phyloP scores from a whole-genome alignment of 2,888 invertebrate genomes.

The Ferrisia virgata region DNA sequence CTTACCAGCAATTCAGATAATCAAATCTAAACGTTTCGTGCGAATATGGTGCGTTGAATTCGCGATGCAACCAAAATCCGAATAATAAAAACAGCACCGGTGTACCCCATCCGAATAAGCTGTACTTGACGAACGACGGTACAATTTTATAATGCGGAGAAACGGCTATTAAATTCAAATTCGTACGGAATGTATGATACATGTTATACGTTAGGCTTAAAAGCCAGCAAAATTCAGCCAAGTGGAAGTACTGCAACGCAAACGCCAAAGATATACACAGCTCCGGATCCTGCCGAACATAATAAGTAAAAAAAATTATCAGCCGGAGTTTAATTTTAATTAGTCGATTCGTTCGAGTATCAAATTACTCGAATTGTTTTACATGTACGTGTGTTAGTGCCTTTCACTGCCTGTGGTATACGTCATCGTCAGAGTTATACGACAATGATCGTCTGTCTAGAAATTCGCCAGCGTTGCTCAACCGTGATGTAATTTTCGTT shows the following conservation, averaged over 20 bases:
- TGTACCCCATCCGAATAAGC: slow-evolving; percentile 65
- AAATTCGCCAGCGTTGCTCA: neutral
- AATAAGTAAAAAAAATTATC: neutral
- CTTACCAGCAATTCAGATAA: slow-evolving; percentile 37
- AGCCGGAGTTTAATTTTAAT: slow-evolving; percentile 2
- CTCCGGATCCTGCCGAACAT: slow-evolving; percentile 59
- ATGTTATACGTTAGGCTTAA: slow-evolving; percentile 66
- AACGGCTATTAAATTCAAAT: slow-evolving; percentile 55
- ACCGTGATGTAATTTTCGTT: neutral
- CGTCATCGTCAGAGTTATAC: neutral
- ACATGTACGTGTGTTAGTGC: neutral
- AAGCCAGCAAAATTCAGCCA: slow-evolving; percentile 67
- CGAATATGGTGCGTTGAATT: slow-evolving; percentile 32
- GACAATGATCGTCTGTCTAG: neutral
- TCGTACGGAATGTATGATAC: slow-evolving; percentile 55
- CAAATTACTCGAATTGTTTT: slow-evolving; percentile 4
- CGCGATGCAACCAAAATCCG: slow-evolving; percentile 50
- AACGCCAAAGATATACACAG: slow-evolving; percentile 62
- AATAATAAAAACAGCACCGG: slow-evolving; percentile 60
- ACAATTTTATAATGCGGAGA: slow-evolving; percentile 56
- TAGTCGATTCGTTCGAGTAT: slow-evolving; percentile 7
- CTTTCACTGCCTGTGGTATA: neutral
- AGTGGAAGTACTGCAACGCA: slow-evolving; percentile 63
- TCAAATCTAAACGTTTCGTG: slow-evolving; percentile 40
- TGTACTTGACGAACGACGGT: slow-evolving; percentile 57